Base-by-base conservation (phyloP, 2,113 vertebrate genomes). In the Stigmatopora argus region DNA sequence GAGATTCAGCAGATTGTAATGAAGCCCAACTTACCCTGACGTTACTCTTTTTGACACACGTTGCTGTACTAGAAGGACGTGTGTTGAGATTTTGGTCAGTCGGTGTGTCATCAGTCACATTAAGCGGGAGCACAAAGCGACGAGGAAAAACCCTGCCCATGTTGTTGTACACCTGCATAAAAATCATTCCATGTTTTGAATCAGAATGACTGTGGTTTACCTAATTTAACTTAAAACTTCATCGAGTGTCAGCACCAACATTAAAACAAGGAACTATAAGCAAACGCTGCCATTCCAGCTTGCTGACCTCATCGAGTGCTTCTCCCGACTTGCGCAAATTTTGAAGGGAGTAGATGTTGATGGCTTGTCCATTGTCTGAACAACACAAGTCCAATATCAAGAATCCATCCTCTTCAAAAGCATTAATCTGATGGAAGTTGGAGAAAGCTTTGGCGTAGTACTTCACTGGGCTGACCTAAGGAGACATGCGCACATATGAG, bases 371-470 rank as follows among this genome's bases (percentile, higher is more conserved):
- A 4, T 92, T 77, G 6, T 96, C 94, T 17, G 92, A 82, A 82
- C 93, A 93, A 85, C 94, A 99, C 74, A 96, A 68, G 70, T 98
- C 96, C 13, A 96, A 65, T 71, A 99, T 87, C 69, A 99, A 76
- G 64, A 94, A 94, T 64, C 88, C 93, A 3, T 83, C 65, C 41
- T 97, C 92, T 86, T 98, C 96, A 66, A 94, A 97, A 73, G 96
- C 93, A 57, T 96, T 98, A 87, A 97, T 97, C 75, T 98, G 95
- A 84, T 99, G 95, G 86, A 96, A 99, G 71, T 64, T 87, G 45
- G 87, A 69, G 62, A 96, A 83, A 58, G 94, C 88, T 63, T 88
- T 89, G 69, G 89, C 87, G 79, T 87, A 86, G 80, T 94, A 95
- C 48, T 78, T 90, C 26, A 91, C 89, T 0, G 89, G 79, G 80